These are phyloP conservation scores for Luidia sarsii DNA, from an alignment of 53 echinoderm and acorn worm species.

Conservation along the genomic window DNA sequence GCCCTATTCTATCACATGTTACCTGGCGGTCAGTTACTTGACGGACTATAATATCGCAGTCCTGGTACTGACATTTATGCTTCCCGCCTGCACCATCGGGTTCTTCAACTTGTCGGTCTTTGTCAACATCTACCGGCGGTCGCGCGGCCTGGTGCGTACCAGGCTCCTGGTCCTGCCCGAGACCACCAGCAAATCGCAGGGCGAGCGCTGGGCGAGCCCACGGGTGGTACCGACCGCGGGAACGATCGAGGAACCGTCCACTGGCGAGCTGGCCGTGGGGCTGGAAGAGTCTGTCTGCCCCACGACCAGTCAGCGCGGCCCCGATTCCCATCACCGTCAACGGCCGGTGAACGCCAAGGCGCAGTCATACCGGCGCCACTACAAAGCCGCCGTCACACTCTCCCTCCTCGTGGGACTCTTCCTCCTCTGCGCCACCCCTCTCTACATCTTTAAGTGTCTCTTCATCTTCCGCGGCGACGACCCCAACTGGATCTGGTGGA, in stretches of 20 bases:
- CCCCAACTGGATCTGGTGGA: conserved; percentile 6
- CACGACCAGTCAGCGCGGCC: too few species aligned
- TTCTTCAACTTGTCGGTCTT: conserved; percentile 19
- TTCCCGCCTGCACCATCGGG: background rate
- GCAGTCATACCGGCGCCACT: background rate
- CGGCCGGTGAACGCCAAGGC: too few species aligned
- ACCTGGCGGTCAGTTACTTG: background rate
- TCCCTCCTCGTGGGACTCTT: conserved; percentile 28
- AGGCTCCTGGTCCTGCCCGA: background rate
- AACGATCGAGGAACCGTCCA: background rate
- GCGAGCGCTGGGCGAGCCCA: conserved; percentile 2
- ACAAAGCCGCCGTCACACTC: conserved; percentile 35
- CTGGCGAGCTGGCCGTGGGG: too few species aligned
- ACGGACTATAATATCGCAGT: background rate
- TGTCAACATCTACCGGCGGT: conserved; percentile 23
- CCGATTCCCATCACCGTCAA: too few species aligned
- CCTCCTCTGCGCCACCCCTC: conserved; percentile 3
- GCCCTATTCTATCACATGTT: conserved; percentile 18
- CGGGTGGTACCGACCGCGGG: background rate
- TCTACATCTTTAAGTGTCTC: conserved; percentile 6
- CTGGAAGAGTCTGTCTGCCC: too few species aligned
- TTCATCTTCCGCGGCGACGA: background rate
- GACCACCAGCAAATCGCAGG: background rate
- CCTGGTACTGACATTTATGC: background rate
- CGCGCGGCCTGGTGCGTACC: conserved; percentile 10